phyloP scores from a whole-genome alignment of 2,888 invertebrate genomes.

The Agrotis exclamationis region DNA sequence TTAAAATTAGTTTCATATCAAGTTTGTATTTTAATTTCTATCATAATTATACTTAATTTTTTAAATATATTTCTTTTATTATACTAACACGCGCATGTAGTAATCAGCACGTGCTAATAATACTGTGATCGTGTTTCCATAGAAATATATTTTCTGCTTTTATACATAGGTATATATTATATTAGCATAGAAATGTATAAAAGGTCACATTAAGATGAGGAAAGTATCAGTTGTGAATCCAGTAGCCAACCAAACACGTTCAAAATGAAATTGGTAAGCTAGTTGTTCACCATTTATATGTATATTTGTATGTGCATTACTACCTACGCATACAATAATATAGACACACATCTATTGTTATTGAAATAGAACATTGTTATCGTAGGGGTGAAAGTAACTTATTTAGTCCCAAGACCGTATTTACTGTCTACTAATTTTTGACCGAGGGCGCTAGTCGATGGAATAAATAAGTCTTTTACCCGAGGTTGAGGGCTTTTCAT shows the following conservation, averaged over 20 bases:
- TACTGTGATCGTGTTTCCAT: conserved; percentile 15
- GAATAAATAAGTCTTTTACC: too few species aligned
- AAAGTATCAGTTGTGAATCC: conserved; percentile 35
- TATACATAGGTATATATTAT: background rate
- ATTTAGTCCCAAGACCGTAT: too few species aligned
- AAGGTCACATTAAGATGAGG: conserved; percentile 16
- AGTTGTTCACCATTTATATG: background rate
- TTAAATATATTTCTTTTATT: conserved; percentile 25
- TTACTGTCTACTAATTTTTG: background rate
- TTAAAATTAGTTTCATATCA: conserved; percentile 26
- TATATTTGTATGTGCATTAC: background rate
- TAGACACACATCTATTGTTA: background rate
- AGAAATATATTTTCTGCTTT: background rate
- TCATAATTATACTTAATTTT: conserved; percentile 12
- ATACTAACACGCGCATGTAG: background rate
- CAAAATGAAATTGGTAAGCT: conserved; percentile 46
- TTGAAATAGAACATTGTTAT: background rate
- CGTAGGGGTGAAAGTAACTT: too few species aligned
- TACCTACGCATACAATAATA: background rate
- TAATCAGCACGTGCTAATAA: background rate
- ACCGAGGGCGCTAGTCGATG: too few species aligned
- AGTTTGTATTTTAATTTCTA: conserved; percentile 16
- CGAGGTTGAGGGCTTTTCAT: too few species aligned
- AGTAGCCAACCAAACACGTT: conserved; percentile 9
- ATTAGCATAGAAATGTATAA: conserved; percentile 40